Evolutionary conservation across 2,797 vertebrate genomes (phyloP).

Genomic region (Hydrophis major): DNA sequence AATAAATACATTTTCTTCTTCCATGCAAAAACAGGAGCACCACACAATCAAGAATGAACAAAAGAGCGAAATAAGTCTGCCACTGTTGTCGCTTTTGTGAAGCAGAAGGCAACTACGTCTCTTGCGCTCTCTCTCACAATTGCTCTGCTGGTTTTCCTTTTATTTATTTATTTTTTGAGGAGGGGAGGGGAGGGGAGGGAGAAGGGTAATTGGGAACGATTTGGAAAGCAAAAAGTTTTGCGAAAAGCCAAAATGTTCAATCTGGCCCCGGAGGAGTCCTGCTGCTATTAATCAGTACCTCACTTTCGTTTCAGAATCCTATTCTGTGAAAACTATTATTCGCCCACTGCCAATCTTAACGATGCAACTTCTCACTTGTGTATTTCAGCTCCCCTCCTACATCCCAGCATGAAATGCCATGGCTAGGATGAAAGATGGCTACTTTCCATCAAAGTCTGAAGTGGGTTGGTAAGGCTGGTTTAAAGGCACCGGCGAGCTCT

Average conservation of each 20-base stretch:
- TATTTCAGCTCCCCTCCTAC: constrained; percentile 22
- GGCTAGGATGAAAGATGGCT: background rate
- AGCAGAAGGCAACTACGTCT: background rate
- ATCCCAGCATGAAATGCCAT: constrained; percentile 27
- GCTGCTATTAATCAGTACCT: constrained; percentile 25
- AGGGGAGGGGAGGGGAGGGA: background rate
- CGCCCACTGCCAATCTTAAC: constrained; percentile 23
- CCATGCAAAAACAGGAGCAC: background rate
- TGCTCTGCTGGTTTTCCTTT: background rate
- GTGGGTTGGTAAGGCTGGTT: background rate
- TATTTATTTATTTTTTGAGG: background rate
- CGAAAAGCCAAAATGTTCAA: constrained; percentile 28
- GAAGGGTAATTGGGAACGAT: background rate
- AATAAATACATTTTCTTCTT: background rate
- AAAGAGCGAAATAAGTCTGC: background rate
- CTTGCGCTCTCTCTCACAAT: background rate
- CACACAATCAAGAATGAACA: background rate
- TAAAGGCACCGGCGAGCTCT: background rate
- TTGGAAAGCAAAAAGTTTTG: background rate
- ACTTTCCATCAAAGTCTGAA: background rate
- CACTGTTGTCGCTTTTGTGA: background rate
- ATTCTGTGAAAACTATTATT: constrained; percentile 23
- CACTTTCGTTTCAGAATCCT: constrained; percentile 24
- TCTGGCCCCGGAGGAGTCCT: constrained; percentile 15
- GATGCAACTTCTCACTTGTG: constrained; percentile 34